Percentiles rank a stretch among this genome's conserved stretches.
Evolutionary conservation across 2,113 vertebrate genomes (phyloP).

Genomic region (Ifrita kowaldi): DNA sequence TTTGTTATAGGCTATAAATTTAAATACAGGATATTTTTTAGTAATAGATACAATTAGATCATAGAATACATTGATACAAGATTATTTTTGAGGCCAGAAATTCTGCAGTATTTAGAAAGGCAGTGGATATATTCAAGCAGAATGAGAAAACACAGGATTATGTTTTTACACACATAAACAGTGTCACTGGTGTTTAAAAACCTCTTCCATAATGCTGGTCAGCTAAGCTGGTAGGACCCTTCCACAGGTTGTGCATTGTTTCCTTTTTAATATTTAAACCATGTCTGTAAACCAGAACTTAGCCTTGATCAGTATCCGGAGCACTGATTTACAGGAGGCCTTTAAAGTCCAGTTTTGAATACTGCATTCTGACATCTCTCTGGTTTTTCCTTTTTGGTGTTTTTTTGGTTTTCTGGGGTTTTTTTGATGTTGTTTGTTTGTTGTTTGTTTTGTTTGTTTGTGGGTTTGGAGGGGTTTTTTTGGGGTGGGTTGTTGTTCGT

Average conservation of each 20-base stretch:
- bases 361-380: not conserved
- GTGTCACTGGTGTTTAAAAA: not conserved
- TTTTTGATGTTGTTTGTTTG: not conserved
- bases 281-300: not conserved
- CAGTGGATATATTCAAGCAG: not conserved
- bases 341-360: constrained; percentile 21
- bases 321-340: constrained; percentile 10
- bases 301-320: not conserved
- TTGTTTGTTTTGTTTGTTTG: not conserved
- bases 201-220: not conserved
- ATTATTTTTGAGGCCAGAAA: not conserved
- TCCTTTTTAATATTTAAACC: not conserved
- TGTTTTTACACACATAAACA: not conserved
- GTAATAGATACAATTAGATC: not conserved
- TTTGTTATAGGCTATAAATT: not conserved
- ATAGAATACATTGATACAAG: not conserved
- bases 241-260: not conserved
- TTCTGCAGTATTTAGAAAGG: not conserved
- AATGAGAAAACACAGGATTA: not conserved
- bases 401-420: not conserved
- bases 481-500: not conserved
- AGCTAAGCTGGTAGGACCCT: not conserved
- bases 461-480: not conserved
- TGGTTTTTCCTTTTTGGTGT: not conserved
- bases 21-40: not conserved